A percentile compares a stretch with the other conserved stretches of the same genome.
These are phyloP conservation scores for Brachynemurus nebulosus DNA, from an alignment of 2,888 invertebrate species.

Conservation along the genomic window DNA sequence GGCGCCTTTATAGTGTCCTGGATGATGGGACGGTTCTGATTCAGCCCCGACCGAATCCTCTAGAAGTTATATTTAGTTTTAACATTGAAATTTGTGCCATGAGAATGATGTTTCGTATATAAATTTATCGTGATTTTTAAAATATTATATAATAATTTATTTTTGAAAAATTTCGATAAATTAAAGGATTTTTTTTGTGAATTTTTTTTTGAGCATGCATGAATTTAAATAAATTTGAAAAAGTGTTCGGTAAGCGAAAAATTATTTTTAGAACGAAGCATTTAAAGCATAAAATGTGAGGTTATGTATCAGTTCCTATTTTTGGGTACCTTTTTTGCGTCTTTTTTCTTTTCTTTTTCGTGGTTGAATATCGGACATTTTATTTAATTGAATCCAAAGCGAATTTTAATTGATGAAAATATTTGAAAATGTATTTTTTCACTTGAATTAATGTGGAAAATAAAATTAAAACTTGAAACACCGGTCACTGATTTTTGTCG, in stretches of 20 bases:
- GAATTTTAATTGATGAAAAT: no score
- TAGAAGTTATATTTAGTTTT: not conserved
- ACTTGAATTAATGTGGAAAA: no score
- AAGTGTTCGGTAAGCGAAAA: no score
- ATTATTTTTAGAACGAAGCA: conserved; percentile 6
- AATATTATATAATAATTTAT: no score
- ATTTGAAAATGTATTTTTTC: no score
- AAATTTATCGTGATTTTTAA: not conserved
- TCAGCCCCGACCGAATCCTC: conserved; percentile 24
- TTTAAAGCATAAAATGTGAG: conserved; percentile 12
- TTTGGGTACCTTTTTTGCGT: conserved; percentile 59
- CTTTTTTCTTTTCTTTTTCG: conserved; percentile 75
- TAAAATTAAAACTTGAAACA: no score
- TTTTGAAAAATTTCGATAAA: not conserved
- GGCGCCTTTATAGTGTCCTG: conserved; percentile 10
- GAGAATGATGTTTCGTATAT: not conserved
- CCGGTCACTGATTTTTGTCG: no score
- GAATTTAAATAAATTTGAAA: conserved; percentile 2
- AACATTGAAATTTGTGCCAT: not conserved
- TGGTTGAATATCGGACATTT: conserved; percentile 67
- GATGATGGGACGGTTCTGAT: conserved; percentile 22
- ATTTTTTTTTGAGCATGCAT: conserved; percentile 11
- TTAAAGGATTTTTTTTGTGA: not conserved
- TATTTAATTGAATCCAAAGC: not conserved
- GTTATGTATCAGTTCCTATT: conserved; percentile 4